Evolutionary conservation across 2,888 invertebrate genomes (phyloP), one percentile per base, ranked within the genome.

Genomic region (Flexamia atlantica): DNA sequence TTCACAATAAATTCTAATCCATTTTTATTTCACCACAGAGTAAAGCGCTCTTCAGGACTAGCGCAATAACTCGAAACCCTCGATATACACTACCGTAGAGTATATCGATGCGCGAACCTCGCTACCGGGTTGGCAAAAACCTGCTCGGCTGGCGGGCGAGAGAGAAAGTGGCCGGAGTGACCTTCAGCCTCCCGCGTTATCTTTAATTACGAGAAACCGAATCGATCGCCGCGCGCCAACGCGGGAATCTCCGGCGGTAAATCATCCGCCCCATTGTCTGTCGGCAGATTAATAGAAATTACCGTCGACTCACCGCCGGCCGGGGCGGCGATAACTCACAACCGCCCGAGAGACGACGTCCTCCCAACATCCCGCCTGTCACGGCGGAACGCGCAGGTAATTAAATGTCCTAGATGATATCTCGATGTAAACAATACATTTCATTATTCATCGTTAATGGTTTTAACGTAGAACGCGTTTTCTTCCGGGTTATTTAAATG

Each of bases 251-350:
- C 64, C 64, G 25, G 20, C 57, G 30, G 64, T 64, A 28, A 25
- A 64, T 64, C 14, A 14, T 5, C 4, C 23, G 4, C 9, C 28
- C 64, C 64, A 64, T 64, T 64, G 64, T 64, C 64, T 64, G 64
- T 64, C 64, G 64, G 64, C 64, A 64, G 64, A 64, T 64, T 64
- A 64, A 64, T 64, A 64, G 28, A 64, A 60, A 28, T 64, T 64
- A 64, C 64, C 64, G 30, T 28, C 28, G 28, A 64, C 28, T 64
- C 64, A 64, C 28, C 28, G 25, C 14, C 23, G 57, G 57, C 3
- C 23, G 57, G 23, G 7, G 1, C 5, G 23, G 57, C 12, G 23
- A 57, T 57, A 57, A 57, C 20, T 57, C 57, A 57, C 57, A 23
- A 57, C 25, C 25, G 57, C 7, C 57, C 12, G 23, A 5, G 23